Base-by-base conservation (phyloP, 1,140 invertebrate genomes). In the Microplitis mediator region DNA sequence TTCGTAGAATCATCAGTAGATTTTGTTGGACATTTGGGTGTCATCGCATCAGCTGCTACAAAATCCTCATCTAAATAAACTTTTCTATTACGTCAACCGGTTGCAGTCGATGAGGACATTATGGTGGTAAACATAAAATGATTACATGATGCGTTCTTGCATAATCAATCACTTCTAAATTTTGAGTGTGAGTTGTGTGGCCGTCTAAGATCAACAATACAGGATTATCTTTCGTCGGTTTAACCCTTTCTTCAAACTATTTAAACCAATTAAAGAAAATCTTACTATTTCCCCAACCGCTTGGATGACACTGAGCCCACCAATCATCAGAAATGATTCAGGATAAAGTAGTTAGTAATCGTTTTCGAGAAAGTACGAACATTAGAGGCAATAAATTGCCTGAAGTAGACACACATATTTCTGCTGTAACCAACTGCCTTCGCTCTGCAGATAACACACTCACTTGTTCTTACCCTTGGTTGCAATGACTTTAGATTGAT, bases 61-160 rank as follows among this genome's bases (percentile, higher is more conserved):
- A 56, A 56, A 56, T 56, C 52, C n/a, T 56, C 13, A 54, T 54
- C 13, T 16, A 5, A 4, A 56, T 56, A 56, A 23, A 56, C 52
- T 13, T 11, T 16, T n/a, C 52, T 56, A n/a, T 74, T n/a, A 84
- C 79, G 74, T 87, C 86, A 0, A 87, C 75, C 13, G 86, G 83
- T 68, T 88, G 85, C 8, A 88, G 62, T 63, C 80, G 75, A 63
- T 80, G 69, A 68, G 13, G 62, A 6, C 61, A 75, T 34, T 72
- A 63, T 61, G 64, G 56, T 5, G 72, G 54, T 11, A 64, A 56
- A 58, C 56, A 73, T 16, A 69, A 31, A 14, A 69, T 39, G 1
- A 61, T 45, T 1, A 73, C 32, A 52, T 65, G 67, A 52, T 69
- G 52, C 11, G 83, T 72, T 62, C 65, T 23, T 65, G 71, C 69